A percentile compares a stretch with the other conserved stretches of the same genome.
phyloP scores from a whole-genome alignment of 1,140 invertebrate species.

The Eumaeus atala region DNA sequence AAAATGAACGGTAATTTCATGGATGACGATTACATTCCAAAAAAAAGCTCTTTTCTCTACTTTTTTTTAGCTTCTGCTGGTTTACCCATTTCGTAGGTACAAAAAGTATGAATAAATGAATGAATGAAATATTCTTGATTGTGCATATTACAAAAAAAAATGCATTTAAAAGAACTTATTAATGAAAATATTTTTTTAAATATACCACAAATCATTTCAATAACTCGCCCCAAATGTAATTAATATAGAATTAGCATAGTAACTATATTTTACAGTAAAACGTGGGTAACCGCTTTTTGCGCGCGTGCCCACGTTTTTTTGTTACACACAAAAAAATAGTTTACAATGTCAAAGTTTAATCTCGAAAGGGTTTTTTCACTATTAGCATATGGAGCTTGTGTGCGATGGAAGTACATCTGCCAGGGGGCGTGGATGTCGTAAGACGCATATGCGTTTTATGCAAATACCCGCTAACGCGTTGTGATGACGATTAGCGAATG shows the following conservation, averaged over 20 bases:
- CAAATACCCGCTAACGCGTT: constrained; percentile 30
- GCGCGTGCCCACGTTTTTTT: constrained; percentile 60
- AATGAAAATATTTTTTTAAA: not conserved
- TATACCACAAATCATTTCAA: constrained; percentile 10
- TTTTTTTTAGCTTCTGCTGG: too few species aligned
- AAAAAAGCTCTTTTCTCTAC: too few species aligned
- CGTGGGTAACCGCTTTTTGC: constrained; percentile 10
- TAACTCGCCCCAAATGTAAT: constrained; percentile 1
- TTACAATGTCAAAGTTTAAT: constrained; percentile 31
- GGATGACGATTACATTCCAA: too few species aligned
- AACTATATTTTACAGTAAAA: constrained; percentile 5
- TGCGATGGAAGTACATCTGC: constrained; percentile 48
- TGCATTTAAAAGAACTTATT: too few species aligned
- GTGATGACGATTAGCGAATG: constrained; percentile 25
- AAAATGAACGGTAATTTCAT: too few species aligned
- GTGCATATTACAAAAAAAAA: too few species aligned
- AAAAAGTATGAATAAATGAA: too few species aligned
- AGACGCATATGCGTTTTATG: constrained; percentile 54
- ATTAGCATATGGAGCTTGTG: constrained; percentile 56
- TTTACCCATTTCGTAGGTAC: too few species aligned
- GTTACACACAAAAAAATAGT: constrained; percentile 38
- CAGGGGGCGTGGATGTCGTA: constrained; percentile 39
- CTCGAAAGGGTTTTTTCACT: constrained; percentile 29
- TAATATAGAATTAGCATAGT: not conserved
- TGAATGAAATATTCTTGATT: too few species aligned